phyloP scores from a whole-genome alignment of 1,140 invertebrate genomes.

The Cydia pomonella region DNA sequence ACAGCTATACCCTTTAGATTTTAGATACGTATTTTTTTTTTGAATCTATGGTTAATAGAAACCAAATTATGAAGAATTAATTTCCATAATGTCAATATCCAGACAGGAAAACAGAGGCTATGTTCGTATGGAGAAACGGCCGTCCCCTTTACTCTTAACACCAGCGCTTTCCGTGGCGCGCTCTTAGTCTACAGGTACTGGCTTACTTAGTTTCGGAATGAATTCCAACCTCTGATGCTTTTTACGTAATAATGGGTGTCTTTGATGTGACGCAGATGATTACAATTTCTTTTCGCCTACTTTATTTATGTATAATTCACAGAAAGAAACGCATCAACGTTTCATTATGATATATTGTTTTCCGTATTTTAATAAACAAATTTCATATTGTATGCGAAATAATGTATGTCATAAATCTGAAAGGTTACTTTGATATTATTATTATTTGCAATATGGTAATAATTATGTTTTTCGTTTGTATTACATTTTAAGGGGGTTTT shows the following conservation, averaged over 20 bases:
- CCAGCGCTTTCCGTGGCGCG: too few relatives aligned
- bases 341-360: background rate
- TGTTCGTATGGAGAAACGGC: too few relatives aligned
- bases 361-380: background rate
- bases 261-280: background rate
- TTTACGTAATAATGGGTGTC: background rate
- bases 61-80: too few relatives aligned
- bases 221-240: background rate
- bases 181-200: background rate
- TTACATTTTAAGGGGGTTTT: background rate
- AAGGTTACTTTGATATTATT: background rate
- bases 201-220: background rate
- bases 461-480: background rate
- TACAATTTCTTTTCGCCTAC: background rate
- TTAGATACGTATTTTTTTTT: too few relatives aligned
- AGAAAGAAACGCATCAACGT: background rate
- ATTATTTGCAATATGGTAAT: background rate
- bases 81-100: too few relatives aligned
- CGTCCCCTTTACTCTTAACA: too few relatives aligned
- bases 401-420: background rate
- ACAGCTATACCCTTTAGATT: too few relatives aligned
- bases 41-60: too few relatives aligned
- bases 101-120: too few relatives aligned
- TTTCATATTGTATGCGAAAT: background rate
- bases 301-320: background rate